Conservation (phyloP, 1,140 invertebrate genomes). For the Listronotus oregonensis region DNA sequence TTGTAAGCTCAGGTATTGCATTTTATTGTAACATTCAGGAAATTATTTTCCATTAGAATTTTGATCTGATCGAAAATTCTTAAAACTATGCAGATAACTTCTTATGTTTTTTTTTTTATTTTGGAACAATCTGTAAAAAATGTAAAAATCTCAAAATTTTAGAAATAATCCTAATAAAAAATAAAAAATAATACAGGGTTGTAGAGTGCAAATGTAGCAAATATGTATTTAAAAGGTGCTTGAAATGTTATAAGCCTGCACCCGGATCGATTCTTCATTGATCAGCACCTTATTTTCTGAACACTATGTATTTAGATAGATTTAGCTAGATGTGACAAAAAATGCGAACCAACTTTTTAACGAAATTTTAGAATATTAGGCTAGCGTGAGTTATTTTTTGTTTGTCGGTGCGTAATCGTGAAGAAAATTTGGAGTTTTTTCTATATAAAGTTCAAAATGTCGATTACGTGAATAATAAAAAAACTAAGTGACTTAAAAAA, state of each 20-base stretch:
- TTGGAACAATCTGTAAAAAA: slow-evolving; percentile 11
- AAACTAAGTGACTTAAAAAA: slow-evolving; percentile 12
- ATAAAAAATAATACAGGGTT: slow-evolving; percentile 28
- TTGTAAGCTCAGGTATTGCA: too few relatives aligned
- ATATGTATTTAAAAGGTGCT: neutral
- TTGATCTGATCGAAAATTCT: too few relatives aligned
- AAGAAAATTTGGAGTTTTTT: slow-evolving; percentile 4
- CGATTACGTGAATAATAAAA: neutral
- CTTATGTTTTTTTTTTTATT: too few relatives aligned
- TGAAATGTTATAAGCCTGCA: slow-evolving; percentile 16
- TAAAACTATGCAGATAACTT: too few relatives aligned
- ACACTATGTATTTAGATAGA: slow-evolving; percentile 16
- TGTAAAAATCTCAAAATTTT: slow-evolving; percentile 16
- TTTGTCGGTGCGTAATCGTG: neutral
- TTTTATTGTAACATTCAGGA: too few relatives aligned
- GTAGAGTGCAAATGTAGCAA: slow-evolving; percentile 32
- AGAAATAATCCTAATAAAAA: slow-evolving; percentile 10
- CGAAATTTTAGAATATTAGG: slow-evolving; percentile 25
- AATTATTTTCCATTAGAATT: too few relatives aligned
- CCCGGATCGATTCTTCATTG: neutral
- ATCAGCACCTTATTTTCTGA: slow-evolving; percentile 9
- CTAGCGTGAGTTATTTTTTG: slow-evolving; percentile 3
- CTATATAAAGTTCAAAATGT: slow-evolving; percentile 4
- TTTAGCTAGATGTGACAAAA: slow-evolving; percentile 11
- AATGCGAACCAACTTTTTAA: slow-evolving; percentile 29